Percentiles rank a stretch among this genome's conserved stretches.
Conservation (phyloP, 1,140 invertebrate genomes). For the Ylistrum balloti region DNA sequence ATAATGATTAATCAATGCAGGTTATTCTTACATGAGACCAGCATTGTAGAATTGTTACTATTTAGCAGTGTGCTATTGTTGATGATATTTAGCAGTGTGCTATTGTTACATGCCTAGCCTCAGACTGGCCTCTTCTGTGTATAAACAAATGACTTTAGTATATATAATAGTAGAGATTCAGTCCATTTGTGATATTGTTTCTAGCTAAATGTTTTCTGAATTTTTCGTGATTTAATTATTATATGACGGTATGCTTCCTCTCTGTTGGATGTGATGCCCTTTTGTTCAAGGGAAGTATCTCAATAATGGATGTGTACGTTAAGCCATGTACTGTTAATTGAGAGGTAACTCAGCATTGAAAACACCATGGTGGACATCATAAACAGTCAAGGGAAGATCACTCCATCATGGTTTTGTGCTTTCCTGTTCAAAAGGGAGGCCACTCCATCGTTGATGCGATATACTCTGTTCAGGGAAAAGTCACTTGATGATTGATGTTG, state of each 20-base stretch:
- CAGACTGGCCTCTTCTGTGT: background rate
- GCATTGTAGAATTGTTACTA: background rate
- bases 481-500: no score
- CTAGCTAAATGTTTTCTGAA: conserved; percentile 14
- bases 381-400: background rate
- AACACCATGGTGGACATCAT: background rate
- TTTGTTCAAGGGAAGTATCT: background rate
- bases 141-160: background rate
- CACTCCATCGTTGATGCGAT: no score
- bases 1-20: background rate
- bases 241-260: background rate
- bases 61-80: background rate
- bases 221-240: background rate
- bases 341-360: background rate
- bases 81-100: conserved; percentile 3
- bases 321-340: background rate
- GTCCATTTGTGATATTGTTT: conserved; percentile 23
- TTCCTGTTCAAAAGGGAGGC: background rate
- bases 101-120: conserved; percentile 20
- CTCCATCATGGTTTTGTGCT: no score
- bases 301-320: background rate
- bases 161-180: background rate
- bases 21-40: background rate
- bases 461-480: no score
- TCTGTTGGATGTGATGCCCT: background rate